Evolutionary conservation across 2,797 vertebrate species (phyloP), one percentile per base, ranked within the genome.

Genomic region (Bradypus variegatus): DNA sequence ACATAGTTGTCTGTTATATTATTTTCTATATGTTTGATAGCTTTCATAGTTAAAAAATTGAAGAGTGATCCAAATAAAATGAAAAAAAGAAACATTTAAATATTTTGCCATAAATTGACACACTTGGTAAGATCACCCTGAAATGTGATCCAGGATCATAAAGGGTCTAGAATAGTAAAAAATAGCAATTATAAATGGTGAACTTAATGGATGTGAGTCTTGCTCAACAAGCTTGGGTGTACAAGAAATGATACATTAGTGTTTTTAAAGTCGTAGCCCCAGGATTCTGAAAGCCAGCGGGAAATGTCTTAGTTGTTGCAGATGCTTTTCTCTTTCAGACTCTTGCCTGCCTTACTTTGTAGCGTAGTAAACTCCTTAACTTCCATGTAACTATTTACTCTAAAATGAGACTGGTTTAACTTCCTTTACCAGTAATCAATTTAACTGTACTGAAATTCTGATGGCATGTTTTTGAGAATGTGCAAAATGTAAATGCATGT

Each of bases 91-190:
- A 5, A 86, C 31, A 72, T 4, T 77, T 67, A 83, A 62, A 38
- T 92, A 76, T 92, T 95, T 94, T 94, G 58, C 36, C 23, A 70
- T 81, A 87, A 91, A 82, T n/a, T 92, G 69, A 78, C 77, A 58
- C 29, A 70, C 50, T 77, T 75, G 50, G 38, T 58, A 85, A 84
- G 31, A 90, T 76, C 77, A 78, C 73, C 45, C 82, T 86, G 55
- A 86, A 50, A 55, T 45, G 14, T 84, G 29, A 93, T 88, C 64
- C n/a, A 89, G 80, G 55, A 45, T 84, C 80, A 78, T 58, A 81
- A 83, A 85, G 25, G 21, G 19, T 76, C 48, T 45, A 86, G 72
- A 89, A 88, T 77, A 92, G 70, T 81, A 85, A 87, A 25, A 81
- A 73, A 38, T 69, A 79, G 79, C 50, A 58, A 75, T 53, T 50